Evolutionary conservation across 2,113 vertebrate genomes (phyloP).

Genomic region (western clawed frog (Xenopus tropicalis)): UCB_Xtro_10.0 CM004443.2:65506001-65506500

Average conservation of each 20-base stretch:
- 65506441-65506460: conserved; percentile 40
- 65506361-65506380: conserved; percentile 82
- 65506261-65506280: conserved; percentile 66
- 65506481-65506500: not conserved
- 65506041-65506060: no score
- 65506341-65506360: conserved; percentile 70
- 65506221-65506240: conserved; percentile 68
- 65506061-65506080: no score
- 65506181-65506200: conserved; percentile 45
- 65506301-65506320: conserved; percentile 82
- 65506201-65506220: conserved; percentile 73
- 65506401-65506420: conserved; percentile 85
- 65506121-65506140: no score
- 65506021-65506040: no score
- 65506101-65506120: no score
- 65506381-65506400: conserved; percentile 86
- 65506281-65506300: conserved; percentile 66
- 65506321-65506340: conserved; percentile 67
- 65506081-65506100: no score
- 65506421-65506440: conserved; percentile 72
- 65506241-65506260: conserved; percentile 72
- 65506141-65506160: no score
- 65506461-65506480: not conserved
- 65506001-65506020: no score
- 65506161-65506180: no score